Percentiles rank a stretch among this genome's conserved stretches.
Evolutionary conservation across 2,888 invertebrate genomes (phyloP).

Genomic region (Baccha elongata): DNA sequence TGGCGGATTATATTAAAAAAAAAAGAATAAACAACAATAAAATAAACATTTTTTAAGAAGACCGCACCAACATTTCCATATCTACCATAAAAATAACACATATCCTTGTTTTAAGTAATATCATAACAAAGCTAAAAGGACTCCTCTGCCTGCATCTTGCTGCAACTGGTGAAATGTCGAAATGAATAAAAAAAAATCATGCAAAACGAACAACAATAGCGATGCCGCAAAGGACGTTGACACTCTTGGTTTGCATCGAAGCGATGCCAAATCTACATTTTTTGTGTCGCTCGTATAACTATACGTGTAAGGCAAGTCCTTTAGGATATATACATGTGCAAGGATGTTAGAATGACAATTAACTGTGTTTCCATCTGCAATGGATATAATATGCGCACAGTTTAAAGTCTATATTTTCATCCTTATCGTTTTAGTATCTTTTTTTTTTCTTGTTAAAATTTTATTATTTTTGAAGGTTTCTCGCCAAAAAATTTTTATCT

Average conservation of each 20-base stretch:
- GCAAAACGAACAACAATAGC: slow-evolving; percentile 55
- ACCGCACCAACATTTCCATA: slow-evolving; percentile 63
- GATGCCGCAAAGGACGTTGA: slow-evolving; percentile 67
- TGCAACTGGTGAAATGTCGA: slow-evolving; percentile 56
- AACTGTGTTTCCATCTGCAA: slow-evolving; percentile 46
- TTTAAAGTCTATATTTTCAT: slow-evolving; percentile 27
- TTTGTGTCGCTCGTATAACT: slow-evolving; percentile 20
- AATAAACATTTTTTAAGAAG: slow-evolving; percentile 62
- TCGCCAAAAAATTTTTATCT: slow-evolving; percentile 26
- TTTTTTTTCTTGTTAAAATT: slow-evolving; percentile 25
- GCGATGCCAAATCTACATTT: slow-evolving; percentile 60
- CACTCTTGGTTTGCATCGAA: slow-evolving; percentile 57
- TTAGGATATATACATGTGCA: slow-evolving; percentile 35
- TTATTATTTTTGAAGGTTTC: slow-evolving; percentile 40
- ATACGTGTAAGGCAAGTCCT: slow-evolving; percentile 19
- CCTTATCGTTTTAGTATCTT: background rate
- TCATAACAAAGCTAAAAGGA: slow-evolving; percentile 57
- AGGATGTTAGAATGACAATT: slow-evolving; percentile 58
- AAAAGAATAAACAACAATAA: slow-evolving; percentile 38
- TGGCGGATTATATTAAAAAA: background rate
- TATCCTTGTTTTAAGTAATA: slow-evolving; percentile 59
- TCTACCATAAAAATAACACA: slow-evolving; percentile 61
- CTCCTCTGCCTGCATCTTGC: slow-evolving; percentile 28
- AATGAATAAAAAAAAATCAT: slow-evolving; percentile 16
- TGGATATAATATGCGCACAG: slow-evolving; percentile 1